Percentiles rank a stretch among this genome's conserved stretches.
phyloP scores from a whole-genome alignment of 2,888 invertebrate species.

The Leucoma salicis region DNA sequence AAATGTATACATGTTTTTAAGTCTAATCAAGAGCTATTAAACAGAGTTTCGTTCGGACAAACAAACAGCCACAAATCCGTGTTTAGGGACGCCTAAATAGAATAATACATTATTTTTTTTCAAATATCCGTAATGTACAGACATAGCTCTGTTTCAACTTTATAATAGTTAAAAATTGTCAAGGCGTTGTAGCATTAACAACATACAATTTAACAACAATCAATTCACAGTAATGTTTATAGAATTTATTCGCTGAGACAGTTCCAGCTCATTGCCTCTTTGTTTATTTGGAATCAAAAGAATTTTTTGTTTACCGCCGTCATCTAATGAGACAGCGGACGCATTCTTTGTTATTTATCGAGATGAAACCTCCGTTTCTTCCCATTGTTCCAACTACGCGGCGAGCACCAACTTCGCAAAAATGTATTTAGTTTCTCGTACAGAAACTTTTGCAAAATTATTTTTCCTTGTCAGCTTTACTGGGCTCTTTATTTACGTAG shows the following conservation, averaged over 20 bases:
- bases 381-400: slow-evolving; percentile 35
- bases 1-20: too few relatives aligned
- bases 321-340: slow-evolving; percentile 36
- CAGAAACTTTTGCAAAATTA: slow-evolving; percentile 55
- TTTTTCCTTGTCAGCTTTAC: slow-evolving; percentile 61
- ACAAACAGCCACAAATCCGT: too few relatives aligned
- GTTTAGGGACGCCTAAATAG: too few relatives aligned
- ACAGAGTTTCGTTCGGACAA: too few relatives aligned
- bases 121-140: too few relatives aligned
- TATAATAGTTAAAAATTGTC: too few relatives aligned
- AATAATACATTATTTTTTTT: too few relatives aligned
- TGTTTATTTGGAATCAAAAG: slow-evolving; percentile 50
- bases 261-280: slow-evolving; percentile 20
- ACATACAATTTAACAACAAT: not conserved
- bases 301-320: slow-evolving; percentile 51
- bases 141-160: too few relatives aligned
- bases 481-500: slow-evolving; percentile 55
- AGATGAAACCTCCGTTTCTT: slow-evolving; percentile 31
- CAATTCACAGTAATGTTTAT: slow-evolving; percentile 16
- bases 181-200: too few relatives aligned
- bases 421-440: slow-evolving; percentile 52
- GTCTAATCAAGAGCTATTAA: too few relatives aligned
- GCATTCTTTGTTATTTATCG: slow-evolving; percentile 42
- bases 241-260: slow-evolving; percentile 17
- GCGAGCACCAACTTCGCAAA: slow-evolving; percentile 23